phyloP scores from a whole-genome alignment of 1,140 invertebrate genomes.

The Megalopta genalis region DNA sequence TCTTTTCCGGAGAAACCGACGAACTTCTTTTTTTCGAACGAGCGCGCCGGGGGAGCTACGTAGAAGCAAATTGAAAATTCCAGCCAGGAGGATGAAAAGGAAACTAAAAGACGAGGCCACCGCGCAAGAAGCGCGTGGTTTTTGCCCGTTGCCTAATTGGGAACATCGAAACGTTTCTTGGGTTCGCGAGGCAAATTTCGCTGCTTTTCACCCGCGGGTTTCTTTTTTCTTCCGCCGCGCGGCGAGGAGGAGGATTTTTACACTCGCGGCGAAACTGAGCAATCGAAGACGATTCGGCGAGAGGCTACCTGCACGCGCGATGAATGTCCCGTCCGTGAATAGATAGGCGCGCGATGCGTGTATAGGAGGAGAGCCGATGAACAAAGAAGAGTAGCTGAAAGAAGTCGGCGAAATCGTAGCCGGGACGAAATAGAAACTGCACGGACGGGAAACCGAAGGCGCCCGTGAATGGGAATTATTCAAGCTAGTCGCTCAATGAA shows the following conservation, averaged over 20 bases:
- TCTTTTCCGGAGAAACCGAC: no score
- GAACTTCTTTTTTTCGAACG: no score
- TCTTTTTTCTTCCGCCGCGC: background rate
- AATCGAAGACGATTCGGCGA: background rate
- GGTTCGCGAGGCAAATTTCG: no score
- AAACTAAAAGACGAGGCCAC: no score
- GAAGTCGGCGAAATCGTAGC: slow-evolving; percentile 32
- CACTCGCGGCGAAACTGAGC: background rate
- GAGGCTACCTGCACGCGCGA: background rate
- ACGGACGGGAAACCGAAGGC: slow-evolving; percentile 30
- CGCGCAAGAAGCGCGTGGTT: background rate
- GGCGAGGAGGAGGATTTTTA: background rate
- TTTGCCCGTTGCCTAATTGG: background rate
- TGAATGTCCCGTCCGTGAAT: background rate
- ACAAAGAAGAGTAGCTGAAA: slow-evolving; percentile 39
- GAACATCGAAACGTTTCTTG: no score
- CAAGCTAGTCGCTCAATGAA: slow-evolving; percentile 54
- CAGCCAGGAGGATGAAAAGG: no score
- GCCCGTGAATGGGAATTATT: slow-evolving; percentile 57
- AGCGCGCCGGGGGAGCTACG: no score
- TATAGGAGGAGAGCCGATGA: background rate
- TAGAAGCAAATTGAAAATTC: no score
- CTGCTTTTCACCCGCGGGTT: no score
- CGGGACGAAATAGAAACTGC: slow-evolving; percentile 52
- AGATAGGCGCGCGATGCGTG: slow-evolving; percentile 1